Evolutionary conservation across 2,113 vertebrate species (phyloP).

Genomic region (Litocranius walleri): DNA sequence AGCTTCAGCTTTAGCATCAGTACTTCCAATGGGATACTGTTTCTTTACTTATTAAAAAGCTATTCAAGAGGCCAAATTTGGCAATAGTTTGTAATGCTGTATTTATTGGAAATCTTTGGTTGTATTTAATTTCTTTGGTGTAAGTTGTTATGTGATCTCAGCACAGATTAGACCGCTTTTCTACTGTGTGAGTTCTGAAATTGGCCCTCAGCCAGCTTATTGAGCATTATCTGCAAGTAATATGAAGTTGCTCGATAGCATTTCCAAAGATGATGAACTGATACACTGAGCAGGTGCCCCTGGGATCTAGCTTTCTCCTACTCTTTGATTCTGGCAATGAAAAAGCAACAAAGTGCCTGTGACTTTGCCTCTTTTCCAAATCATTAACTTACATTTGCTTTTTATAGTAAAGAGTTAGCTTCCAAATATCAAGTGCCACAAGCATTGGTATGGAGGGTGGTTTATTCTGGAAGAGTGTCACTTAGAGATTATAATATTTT

Average conservation of each 20-base stretch:
- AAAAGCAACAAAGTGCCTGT: not conserved
- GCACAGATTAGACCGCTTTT: not conserved
- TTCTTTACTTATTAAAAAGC: conserved; percentile 54
- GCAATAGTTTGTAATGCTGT: not conserved
- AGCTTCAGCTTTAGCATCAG: not conserved
- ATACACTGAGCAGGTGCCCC: not conserved
- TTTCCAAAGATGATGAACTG: not conserved
- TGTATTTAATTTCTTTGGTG: conserved; percentile 30
- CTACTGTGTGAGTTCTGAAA: not conserved
- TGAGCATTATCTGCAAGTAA: not conserved
- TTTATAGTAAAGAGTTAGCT: not conserved
- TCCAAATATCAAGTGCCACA: not conserved
- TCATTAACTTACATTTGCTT: not conserved
- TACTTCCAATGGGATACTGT: not conserved
- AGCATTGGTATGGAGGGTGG: not conserved
- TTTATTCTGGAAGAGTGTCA: not conserved
- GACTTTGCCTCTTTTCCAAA: conserved; percentile 20
- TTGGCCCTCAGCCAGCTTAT: not conserved
- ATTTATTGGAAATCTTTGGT: conserved; percentile 54
- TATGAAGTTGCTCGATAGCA: not conserved
- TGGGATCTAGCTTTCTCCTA: not conserved
- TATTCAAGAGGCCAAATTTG: conserved; percentile 11
- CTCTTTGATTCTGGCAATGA: not conserved
- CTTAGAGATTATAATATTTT: not conserved
- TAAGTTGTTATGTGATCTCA: conserved; percentile 27